Evolutionary conservation across 2,797 vertebrate species (phyloP).

Genomic region (Channa striata): DNA sequence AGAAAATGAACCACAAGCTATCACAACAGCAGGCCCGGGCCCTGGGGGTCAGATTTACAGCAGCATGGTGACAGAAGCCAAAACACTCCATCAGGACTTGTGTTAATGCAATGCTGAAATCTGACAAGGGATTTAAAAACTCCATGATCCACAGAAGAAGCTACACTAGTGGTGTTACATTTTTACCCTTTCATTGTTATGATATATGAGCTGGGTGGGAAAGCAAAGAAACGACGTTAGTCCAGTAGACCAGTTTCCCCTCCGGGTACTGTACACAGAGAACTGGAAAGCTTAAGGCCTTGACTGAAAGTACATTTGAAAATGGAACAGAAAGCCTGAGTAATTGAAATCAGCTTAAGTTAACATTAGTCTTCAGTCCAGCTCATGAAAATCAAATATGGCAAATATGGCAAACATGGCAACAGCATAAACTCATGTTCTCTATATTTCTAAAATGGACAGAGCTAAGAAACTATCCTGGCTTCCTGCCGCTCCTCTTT

Average conservation of each 20-base stretch:
- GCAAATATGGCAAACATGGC: neutral
- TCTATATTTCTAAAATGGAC: neutral
- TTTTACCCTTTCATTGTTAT: conserved; percentile 6
- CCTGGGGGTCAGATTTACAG: conserved; percentile 31
- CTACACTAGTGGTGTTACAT: neutral
- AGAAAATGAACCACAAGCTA: conserved; percentile 12
- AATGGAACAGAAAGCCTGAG: conserved; percentile 7
- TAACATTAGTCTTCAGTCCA: neutral
- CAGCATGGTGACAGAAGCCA: conserved; percentile 37
- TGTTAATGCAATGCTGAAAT: conserved; percentile 44
- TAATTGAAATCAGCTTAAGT: neutral
- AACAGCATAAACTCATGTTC: neutral
- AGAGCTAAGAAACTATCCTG: conserved; percentile 3
- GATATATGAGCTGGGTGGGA: conserved; percentile 3
- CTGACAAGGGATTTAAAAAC: conserved; percentile 54
- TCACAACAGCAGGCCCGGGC: conserved; percentile 13
- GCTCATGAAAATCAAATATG: neutral
- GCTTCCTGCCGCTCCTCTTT: conserved; percentile 15
- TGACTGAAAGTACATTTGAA: conserved; percentile 18
- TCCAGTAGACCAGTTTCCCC: neutral
- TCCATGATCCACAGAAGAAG: conserved; percentile 30
- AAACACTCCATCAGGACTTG: conserved; percentile 34
- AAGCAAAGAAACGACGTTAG: neutral
- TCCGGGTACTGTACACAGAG: neutral
- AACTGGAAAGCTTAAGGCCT: conserved; percentile 15